phyloP scores from a whole-genome alignment of 2,888 invertebrate species.

The Rosalia funebris region DNA sequence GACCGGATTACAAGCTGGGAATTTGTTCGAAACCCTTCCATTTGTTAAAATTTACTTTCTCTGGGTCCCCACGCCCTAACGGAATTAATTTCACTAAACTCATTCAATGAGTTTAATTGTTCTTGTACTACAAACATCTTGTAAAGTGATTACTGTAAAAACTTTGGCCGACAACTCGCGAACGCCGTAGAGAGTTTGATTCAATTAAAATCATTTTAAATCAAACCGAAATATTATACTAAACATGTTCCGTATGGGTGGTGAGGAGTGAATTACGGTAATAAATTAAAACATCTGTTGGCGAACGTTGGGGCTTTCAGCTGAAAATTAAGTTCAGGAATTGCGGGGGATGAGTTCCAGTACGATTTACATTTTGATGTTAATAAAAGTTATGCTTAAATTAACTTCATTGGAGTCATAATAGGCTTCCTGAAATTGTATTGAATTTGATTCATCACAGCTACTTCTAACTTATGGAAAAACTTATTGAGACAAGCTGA shows the following conservation, averaged over 20 bases:
- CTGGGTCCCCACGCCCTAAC: background rate
- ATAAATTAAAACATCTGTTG: too few relatives aligned
- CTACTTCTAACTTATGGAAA: too few relatives aligned
- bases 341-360: too few relatives aligned
- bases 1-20: background rate
- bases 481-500: too few relatives aligned
- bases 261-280: too few relatives aligned
- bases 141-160: constrained; percentile 18
- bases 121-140: constrained; percentile 16
- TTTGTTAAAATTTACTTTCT: constrained; percentile 17
- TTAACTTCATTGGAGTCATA: too few relatives aligned
- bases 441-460: too few relatives aligned
- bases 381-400: too few relatives aligned
- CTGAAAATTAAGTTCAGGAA: too few relatives aligned
- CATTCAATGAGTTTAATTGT: constrained; percentile 21
- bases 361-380: too few relatives aligned
- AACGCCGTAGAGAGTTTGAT: background rate
- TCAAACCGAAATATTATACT: background rate
- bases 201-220: constrained; percentile 9
- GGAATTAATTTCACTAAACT: constrained; percentile 12
- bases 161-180: constrained; percentile 2
- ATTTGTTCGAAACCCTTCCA: background rate
- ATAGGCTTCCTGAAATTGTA: too few relatives aligned
- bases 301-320: too few relatives aligned
- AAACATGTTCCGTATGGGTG: background rate